These are phyloP conservation scores for Anagyrus pseudococci DNA, from an alignment of 2,888 invertebrate genomes.

Conservation along the genomic window DNA sequence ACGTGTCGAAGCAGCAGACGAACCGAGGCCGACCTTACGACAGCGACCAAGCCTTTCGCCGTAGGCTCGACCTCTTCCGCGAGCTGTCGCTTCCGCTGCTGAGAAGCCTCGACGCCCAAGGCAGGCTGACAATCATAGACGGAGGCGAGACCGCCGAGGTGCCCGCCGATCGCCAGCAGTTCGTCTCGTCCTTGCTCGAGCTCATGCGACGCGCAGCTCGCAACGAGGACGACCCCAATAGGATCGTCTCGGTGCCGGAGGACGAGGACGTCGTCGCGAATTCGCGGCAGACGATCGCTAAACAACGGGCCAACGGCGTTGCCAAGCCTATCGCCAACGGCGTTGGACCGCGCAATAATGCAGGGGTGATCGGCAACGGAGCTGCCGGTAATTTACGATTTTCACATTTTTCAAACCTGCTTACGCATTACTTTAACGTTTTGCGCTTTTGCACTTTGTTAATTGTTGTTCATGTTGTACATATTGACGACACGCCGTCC, in stretches of 20 bases:
- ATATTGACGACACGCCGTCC: no score
- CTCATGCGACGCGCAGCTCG: constrained; percentile 67
- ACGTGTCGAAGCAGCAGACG: constrained; percentile 89
- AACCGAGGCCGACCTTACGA: constrained; percentile 86
- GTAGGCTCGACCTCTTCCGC: constrained; percentile 84
- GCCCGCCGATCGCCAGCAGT: constrained; percentile 78
- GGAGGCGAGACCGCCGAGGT: constrained; percentile 88
- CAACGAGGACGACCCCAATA: constrained; percentile 42
- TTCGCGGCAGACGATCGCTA: constrained; percentile 42
- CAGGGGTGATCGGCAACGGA: constrained; percentile 40
- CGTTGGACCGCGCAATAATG: constrained; percentile 33
- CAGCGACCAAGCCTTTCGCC: constrained; percentile 83
- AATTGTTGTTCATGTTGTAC: no score
- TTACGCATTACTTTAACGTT: no score
- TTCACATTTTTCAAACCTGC: no score
- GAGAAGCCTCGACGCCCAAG: constrained; percentile 81
- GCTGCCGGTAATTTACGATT: constrained; percentile 37
- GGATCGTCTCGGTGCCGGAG: constrained; percentile 37
- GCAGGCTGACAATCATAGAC: constrained; percentile 85
- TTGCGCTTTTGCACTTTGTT: no score
- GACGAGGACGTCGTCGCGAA: constrained; percentile 45
- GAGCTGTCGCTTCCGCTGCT: constrained; percentile 89
- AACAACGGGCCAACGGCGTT: constrained; percentile 55
- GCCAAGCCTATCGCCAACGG: constrained; percentile 64
- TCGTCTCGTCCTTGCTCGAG: constrained; percentile 73